These are phyloP conservation scores for Hybos culiciformis DNA, from an alignment of 2,888 invertebrate species.

Conservation along the genomic window DNA sequence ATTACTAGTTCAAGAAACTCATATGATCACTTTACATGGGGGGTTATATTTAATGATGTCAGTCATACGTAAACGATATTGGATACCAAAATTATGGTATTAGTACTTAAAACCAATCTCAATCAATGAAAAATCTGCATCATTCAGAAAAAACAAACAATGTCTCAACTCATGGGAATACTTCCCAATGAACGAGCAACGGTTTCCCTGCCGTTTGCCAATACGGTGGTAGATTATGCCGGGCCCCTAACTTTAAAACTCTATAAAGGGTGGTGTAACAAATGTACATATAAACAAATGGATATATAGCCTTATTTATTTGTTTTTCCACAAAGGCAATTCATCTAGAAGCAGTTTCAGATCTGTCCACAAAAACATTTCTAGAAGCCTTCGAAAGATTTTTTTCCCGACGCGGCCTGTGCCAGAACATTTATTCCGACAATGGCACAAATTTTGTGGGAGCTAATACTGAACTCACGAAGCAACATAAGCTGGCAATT, in stretches of 20 bases:
- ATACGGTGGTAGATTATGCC: constrained; percentile 5
- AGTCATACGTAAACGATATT: too few relatives aligned
- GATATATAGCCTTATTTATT: background rate
- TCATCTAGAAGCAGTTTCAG: background rate
- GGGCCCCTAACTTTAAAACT: constrained; percentile 4
- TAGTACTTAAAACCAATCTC: too few relatives aligned
- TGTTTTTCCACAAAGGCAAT: background rate
- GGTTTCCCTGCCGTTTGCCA: too few relatives aligned
- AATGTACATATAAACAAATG: background rate
- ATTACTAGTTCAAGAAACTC: too few relatives aligned
- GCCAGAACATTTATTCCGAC: background rate
- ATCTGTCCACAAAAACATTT: background rate
- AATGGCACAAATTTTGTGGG: constrained; percentile 7
- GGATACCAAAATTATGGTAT: too few relatives aligned
- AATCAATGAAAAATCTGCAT: too few relatives aligned
- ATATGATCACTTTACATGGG: too few relatives aligned
- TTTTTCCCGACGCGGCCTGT: background rate
- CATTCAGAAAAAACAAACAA: too few relatives aligned
- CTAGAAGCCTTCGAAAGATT: background rate
- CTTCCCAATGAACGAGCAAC: too few relatives aligned
- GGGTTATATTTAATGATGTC: too few relatives aligned
- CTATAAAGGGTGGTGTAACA: background rate
- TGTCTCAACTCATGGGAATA: too few relatives aligned
- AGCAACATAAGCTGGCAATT: too few relatives aligned
- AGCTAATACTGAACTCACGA: background rate